Evolutionary conservation across 2,113 vertebrate species (phyloP).

Genomic region (Cheirogaleus medius): DNA sequence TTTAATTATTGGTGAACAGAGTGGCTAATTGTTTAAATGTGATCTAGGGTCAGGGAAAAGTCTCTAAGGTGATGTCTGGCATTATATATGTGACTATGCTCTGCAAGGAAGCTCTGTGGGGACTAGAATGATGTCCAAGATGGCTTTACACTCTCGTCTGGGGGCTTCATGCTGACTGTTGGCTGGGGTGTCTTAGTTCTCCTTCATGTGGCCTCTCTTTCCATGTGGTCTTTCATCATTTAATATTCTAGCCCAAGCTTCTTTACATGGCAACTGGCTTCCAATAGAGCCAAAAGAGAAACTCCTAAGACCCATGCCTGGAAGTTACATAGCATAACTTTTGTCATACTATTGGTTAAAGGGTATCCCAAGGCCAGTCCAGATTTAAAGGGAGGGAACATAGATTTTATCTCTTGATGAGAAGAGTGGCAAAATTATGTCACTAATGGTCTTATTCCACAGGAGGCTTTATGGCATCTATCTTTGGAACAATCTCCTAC

Average conservation of each 20-base stretch:
- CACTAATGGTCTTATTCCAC: background rate
- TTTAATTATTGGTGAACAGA: slow-evolving; percentile 10
- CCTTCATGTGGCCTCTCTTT: background rate
- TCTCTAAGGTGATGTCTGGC: background rate
- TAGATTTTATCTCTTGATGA: background rate
- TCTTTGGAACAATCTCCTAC: background rate
- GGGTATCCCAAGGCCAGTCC: background rate
- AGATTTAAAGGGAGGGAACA: background rate
- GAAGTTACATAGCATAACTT: background rate
- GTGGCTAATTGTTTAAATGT: background rate
- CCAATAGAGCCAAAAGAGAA: background rate
- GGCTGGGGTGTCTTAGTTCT: background rate
- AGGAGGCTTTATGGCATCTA: background rate
- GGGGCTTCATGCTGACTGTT: background rate
- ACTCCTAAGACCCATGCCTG: background rate
- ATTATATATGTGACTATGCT: background rate
- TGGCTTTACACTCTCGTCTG: rapidly evolving
- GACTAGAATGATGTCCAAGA: background rate
- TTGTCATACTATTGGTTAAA: background rate
- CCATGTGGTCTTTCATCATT: background rate
- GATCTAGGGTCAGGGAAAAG: background rate
- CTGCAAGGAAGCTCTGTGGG: background rate
- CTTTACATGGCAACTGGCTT: background rate
- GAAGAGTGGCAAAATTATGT: background rate
- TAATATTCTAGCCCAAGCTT: background rate